Evolutionary conservation across 2,888 invertebrate species (phyloP).

Genomic region (Bugulina stolonifera): DNA sequence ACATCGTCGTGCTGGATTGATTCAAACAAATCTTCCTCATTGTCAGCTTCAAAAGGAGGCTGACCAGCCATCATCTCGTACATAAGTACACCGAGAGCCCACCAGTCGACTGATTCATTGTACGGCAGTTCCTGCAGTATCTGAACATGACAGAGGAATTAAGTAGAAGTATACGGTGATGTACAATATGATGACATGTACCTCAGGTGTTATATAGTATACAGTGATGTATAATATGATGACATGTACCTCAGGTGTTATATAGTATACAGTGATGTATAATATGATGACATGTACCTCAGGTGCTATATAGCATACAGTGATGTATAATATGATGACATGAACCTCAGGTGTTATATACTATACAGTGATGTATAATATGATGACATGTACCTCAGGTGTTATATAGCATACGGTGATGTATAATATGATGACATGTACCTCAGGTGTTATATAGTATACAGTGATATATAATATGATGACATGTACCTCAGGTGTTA

Average conservation of each 20-base stretch:
- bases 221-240: constrained; percentile 11
- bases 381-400: neutral
- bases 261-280: neutral
- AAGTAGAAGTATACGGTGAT: too few species aligned
- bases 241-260: neutral
- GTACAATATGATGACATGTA: neutral
- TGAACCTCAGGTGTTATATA: too few species aligned
- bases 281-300: neutral
- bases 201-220: neutral
- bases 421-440: neutral
- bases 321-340: constrained; percentile 18
- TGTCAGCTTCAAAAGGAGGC: constrained; percentile 98
- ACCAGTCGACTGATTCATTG: constrained; percentile 62
- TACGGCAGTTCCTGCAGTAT: constrained; percentile 84
- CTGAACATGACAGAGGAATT: too few species aligned
- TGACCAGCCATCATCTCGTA: constrained; percentile 99
- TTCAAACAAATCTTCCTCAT: constrained; percentile 98
- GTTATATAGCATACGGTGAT: neutral
- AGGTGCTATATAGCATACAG: too few species aligned
- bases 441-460: neutral
- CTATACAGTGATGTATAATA: neutral
- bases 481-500: constrained; percentile 77
- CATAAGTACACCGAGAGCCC: constrained; percentile 95
- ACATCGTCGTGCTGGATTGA: constrained; percentile 97
- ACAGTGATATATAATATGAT: neutral